Base-by-base conservation (phyloP, 2,888 invertebrate genomes). In the Catocala sponsa region DNA sequence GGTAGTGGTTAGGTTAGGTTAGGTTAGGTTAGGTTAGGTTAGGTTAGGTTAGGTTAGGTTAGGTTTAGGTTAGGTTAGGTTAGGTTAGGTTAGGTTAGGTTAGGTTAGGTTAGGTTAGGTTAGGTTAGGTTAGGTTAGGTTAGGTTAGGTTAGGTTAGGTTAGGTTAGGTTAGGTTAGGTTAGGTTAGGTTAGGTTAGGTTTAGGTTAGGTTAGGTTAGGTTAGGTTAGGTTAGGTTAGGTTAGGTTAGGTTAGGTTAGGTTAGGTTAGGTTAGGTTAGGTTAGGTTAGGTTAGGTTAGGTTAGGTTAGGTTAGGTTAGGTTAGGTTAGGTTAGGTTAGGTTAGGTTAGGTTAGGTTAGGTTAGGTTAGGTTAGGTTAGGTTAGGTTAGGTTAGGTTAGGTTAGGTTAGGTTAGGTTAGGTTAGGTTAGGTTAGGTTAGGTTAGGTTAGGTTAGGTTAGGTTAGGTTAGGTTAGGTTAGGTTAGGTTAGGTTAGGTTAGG, bases 51-150 rank as follows among this genome's bases (percentile, higher is more conserved):
- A 60, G 66, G 66, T 67, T n/a, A n/a, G n/a, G n/a, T n/a, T n/a
- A n/a, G n/a, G n/a, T n/a, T n/a, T n/a, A n/a, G n/a, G n/a, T n/a
- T 67, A 67, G 66, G 66, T 66, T 66, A 65, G 65, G 66, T 66
- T 66, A 66, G 66, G 66, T 67, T 67, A 67, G 63, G 67, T 67
- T 62, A 66, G 66, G 66, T 66, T 66, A 66, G 66, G 66, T 66
- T 66, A 66, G 65, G 65, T 65, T 65, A 65, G 61, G 65, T 65
- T 65, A 65, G 64, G 62, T 66, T 59, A 59, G 66, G 58, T 66
- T 61, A 59, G 67, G 60, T 67, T 63, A 61, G 67, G 62, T 63
- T 61, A 59, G 68, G 60, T 63, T 61, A 61, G 68, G 60, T 67
- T 60, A 60, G 67, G 59, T 66, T 59, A 59, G 65, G 58, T 66